Evolutionary conservation across 2,888 invertebrate species (phyloP), one percentile per base, ranked within the genome.

Genomic region (Mythimna lalbum): DNA sequence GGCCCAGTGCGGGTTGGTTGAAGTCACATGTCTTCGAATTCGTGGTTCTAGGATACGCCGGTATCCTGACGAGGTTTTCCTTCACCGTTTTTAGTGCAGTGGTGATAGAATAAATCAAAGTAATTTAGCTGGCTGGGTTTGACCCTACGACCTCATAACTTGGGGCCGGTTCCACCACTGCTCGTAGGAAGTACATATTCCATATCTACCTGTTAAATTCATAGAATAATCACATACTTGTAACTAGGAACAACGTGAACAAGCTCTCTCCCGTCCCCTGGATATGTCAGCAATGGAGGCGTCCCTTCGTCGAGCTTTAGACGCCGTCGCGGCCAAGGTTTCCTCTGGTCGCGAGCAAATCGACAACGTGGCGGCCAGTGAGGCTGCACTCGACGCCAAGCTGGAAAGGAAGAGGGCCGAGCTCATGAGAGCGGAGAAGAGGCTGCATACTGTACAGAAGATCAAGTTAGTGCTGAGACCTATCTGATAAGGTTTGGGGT

Each of bases 401-500:
- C 97, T 99, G 71, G 99, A 99, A 90, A 97, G 99, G 72, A 97
- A 99, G 81, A 97, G 97, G 81, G 97, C 97, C 0, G 99, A 99
- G 90, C 96, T 99, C 80, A 98, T 99, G 86, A 96, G 99, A 65
- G 99, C 99, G 80, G 98, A 98, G 91, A 99, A 99, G 92, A 96
- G 99, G 49, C 96, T 99, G 60, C 98, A 98, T 87, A 99, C 99
- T 0, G 96, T 99, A 84, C 98, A 99, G 93, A 99, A 98, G 10
- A 36, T 36, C 10, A 36, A 36, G 10, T 10, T 10, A 2, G 39
- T 17, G 0, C 4, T 43, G 17, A 39, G 43, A 43, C 17, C 0
- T 43, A 43, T 43, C 17, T 19, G 17, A 6, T 17, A 5, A 17
- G 5, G 43, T 43, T 43, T 43, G 2, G 6, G 1, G 5, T 43